Evolutionary conservation across 2,888 invertebrate genomes (phyloP), one percentile per base, ranked within the genome.

Genomic region (Caenorhabditis sulstoni): DNA sequence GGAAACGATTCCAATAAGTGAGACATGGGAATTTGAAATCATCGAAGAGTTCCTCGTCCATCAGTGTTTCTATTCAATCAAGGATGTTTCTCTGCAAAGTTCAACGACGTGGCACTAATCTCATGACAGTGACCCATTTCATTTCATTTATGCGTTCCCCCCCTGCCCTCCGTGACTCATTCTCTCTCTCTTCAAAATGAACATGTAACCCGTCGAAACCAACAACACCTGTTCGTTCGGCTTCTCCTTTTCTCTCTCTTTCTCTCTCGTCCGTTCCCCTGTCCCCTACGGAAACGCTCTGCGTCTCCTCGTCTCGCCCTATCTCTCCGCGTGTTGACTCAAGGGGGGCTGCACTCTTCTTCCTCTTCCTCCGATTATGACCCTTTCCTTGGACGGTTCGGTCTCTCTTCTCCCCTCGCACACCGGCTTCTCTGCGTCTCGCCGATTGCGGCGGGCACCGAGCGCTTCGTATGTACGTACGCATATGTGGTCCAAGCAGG

Each of bases 81-180:
- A n/a, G n/a, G n/a, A n/a, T n/a, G n/a, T n/a, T n/a, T n/a, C n/a
- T n/a, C n/a, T n/a, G n/a, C n/a, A n/a, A n/a, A n/a, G 64, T 16
- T 52, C 53, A 64, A 64, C 53, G 53, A 64, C 64, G 64, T 64
- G 64, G 53, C 64, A 66, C 66, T 66, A 66, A 66, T 49, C 14
- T 29, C 29, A 7, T 29, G 29, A 7, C 29, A 29, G 4, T 18
- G 39, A 41, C 29, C 41, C 14, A 14, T 41, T 41, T 11, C 41
- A 41, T 29, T 7, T 29, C 29, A 29, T 29, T 29, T n/a, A n/a
- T n/a, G n/a, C n/a, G 44, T 39, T 9, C 14, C 18, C 18, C 39
- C 22, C 52, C 37, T 20, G 8, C 64, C 20, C 14, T 64, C 64
- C 39, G 7, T 41, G 14, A 12, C 64, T 52, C 22, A 50, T 20